Percentiles rank a stretch among this genome's conserved stretches.
Conservation (phyloP, 2,888 invertebrate species). For the Drosophila melanosoma region DNA sequence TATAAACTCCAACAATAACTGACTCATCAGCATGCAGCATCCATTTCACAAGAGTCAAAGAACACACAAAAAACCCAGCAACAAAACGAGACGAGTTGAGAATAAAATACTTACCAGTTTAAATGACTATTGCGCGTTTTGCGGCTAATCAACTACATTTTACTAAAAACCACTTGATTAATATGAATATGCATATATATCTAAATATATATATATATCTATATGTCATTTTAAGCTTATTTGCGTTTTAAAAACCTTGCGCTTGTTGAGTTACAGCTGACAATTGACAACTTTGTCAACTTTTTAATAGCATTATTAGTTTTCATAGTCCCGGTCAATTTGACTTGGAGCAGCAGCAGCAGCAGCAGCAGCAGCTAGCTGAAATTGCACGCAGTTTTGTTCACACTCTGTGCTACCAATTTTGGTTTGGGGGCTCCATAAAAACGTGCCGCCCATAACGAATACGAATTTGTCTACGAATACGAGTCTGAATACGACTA, state of each 20-base stretch:
- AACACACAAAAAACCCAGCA: not conserved
- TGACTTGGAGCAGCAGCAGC: not conserved
- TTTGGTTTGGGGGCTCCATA: slow-evolving; percentile 14
- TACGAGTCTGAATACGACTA: not conserved
- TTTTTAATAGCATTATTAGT: slow-evolving; percentile 76
- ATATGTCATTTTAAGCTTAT: slow-evolving; percentile 41
- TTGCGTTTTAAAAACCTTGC: slow-evolving; percentile 72
- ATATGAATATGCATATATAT: not conserved
- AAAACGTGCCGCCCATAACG: slow-evolving; percentile 32
- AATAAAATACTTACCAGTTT: slow-evolving; percentile 22
- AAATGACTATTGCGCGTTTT: slow-evolving; percentile 44
- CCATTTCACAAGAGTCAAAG: slow-evolving; percentile 1
- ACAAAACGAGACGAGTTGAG: not conserved
- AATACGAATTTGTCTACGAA: slow-evolving; percentile 10
- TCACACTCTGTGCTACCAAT: slow-evolving; percentile 19
- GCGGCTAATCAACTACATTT: slow-evolving; percentile 56
- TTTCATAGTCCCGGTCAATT: slow-evolving; percentile 52
- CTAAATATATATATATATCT: slow-evolving; percentile 1
- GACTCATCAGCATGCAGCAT: slow-evolving; percentile 47
- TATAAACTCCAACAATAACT: slow-evolving; percentile 40
- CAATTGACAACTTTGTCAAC: slow-evolving; percentile 72
- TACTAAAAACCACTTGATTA: slow-evolving; percentile 18
- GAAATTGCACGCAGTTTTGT: not conserved
- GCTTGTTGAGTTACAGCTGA: slow-evolving; percentile 58
- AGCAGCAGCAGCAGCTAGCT: slow-evolving; percentile 1